Conservation (phyloP, 2,888 invertebrate species). For the Plagiodera versicolora region DNA sequence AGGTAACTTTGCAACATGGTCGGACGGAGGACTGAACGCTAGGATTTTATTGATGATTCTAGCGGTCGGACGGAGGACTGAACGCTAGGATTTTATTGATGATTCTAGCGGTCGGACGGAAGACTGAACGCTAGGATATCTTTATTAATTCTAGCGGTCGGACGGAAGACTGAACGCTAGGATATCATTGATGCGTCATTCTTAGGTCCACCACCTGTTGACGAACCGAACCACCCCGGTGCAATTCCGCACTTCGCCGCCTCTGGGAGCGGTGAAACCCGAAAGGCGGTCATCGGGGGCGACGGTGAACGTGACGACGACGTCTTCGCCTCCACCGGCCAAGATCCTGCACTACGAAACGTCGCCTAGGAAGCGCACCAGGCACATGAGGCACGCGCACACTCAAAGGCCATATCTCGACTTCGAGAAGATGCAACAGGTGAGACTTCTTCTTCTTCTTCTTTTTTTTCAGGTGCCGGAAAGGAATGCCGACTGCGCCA, state of each 20-base stretch:
- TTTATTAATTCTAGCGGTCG: no score
- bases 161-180: no score
- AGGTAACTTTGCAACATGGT: no score
- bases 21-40: no score
- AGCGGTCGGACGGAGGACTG: no score
- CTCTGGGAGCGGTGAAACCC: constrained; percentile 85
- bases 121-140: no score
- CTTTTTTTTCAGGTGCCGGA: no score
- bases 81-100: no score
- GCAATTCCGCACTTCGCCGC: constrained; percentile 89
- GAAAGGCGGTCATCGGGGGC: constrained; percentile 44
- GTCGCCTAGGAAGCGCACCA: constrained; percentile 63
- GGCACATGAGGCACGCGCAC: constrained; percentile 64
- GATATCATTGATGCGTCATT: no score
- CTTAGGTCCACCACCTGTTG: constrained; percentile 65
- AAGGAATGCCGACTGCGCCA: no score
- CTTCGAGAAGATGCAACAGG: constrained; percentile 97
- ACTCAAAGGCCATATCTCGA: constrained; percentile 87
- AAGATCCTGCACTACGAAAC: constrained; percentile 62
- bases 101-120: no score
- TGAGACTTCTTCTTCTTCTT: constrained; percentile 53
- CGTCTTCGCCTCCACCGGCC: constrained; percentile 51
- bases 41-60: no score
- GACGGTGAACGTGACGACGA: neutral
- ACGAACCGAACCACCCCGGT: constrained; percentile 75